A percentile compares a stretch with the other conserved stretches of the same genome.
Evolutionary conservation across 2,113 vertebrate species (phyloP).

Genomic region (Carollia perspicillata): DNA sequence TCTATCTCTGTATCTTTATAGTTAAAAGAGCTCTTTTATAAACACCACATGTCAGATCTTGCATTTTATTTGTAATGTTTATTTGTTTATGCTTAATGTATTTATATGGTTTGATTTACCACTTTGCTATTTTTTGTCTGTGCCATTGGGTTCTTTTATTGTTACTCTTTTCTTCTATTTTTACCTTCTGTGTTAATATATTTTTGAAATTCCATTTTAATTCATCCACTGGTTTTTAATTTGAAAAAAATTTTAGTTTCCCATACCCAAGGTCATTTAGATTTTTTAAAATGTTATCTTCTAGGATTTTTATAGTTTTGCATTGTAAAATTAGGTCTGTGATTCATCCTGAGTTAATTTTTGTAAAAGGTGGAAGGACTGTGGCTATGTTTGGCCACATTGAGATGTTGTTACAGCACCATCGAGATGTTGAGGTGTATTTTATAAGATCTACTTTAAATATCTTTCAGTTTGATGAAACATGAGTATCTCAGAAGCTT

Average conservation of each 20-base stretch:
- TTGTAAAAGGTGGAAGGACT: neutral
- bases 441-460: neutral
- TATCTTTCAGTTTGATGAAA: neutral
- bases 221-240: neutral
- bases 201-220: slow-evolving; percentile 8
- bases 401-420: neutral
- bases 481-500: neutral
- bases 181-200: neutral
- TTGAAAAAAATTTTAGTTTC: neutral
- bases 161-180: neutral
- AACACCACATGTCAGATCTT: neutral
- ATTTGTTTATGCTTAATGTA: neutral
- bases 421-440: neutral
- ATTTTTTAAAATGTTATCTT: neutral
- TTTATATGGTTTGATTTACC: neutral
- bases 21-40: neutral
- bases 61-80: neutral
- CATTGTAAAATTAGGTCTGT: neutral
- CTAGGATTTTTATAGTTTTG: neutral
- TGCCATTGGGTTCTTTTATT: neutral
- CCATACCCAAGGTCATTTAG: neutral
- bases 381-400: neutral
- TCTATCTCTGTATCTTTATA: neutral
- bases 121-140: neutral
- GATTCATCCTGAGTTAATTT: neutral